A percentile compares a stretch with the other conserved stretches of the same genome.
These are phyloP conservation scores for Corythornis vintsioides DNA, from an alignment of 2,113 vertebrate species.

Conservation along the genomic window DNA sequence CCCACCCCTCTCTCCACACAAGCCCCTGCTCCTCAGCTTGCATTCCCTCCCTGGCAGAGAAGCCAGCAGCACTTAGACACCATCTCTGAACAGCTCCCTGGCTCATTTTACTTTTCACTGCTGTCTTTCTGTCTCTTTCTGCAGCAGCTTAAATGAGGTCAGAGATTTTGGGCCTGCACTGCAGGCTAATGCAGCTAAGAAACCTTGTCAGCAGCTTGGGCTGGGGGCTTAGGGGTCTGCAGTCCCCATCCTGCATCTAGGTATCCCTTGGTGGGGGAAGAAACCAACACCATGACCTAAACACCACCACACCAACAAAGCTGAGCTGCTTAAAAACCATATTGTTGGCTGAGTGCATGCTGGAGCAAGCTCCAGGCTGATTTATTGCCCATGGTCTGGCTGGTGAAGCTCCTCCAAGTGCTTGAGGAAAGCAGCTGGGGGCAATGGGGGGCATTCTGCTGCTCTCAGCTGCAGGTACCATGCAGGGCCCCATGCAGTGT, in stretches of 20 bases:
- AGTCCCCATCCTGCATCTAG: not conserved
- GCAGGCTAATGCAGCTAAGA: too few species aligned
- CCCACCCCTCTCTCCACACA: not conserved
- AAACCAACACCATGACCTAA: too few species aligned
- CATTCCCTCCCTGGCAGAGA: not conserved
- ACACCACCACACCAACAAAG: too few species aligned
- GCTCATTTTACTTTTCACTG: slow-evolving; percentile 44
- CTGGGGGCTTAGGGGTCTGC: not conserved
- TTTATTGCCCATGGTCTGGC: too few species aligned
- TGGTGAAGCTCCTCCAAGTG: not conserved
- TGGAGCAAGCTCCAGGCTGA: too few species aligned
- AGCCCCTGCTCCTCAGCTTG: not conserved
- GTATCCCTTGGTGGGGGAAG: not conserved
- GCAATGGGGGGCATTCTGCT: not conserved
- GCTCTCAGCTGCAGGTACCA: not conserved
- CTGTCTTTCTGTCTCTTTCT: not conserved
- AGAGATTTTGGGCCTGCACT: not conserved
- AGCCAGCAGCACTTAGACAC: slow-evolving; percentile 29
- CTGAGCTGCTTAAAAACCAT: too few species aligned
- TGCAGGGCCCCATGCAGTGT: not conserved
- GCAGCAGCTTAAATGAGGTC: slow-evolving; percentile 38
- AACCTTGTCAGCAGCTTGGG: too few species aligned
- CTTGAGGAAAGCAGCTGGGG: not conserved
- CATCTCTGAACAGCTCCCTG: slow-evolving; percentile 17
- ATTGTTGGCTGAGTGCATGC: too few species aligned